Evolutionary conservation across 2,797 vertebrate species (phyloP).

Genomic region (Ciconia nigra): DNA sequence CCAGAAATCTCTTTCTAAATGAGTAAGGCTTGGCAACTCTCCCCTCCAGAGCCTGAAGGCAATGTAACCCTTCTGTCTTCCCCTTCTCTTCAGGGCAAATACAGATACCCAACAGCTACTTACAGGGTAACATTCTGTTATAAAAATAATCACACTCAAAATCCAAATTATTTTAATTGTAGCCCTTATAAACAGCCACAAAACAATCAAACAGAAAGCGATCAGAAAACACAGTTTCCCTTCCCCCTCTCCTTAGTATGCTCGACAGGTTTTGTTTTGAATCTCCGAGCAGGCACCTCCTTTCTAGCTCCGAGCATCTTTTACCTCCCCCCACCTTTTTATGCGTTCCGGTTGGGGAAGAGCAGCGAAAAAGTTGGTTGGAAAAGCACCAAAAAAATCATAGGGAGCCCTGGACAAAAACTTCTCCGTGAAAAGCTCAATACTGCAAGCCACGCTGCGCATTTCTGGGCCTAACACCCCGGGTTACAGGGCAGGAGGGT

Average conservation of each 20-base stretch:
- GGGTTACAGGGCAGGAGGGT: background rate
- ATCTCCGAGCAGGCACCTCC: background rate
- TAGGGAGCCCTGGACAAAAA: background rate
- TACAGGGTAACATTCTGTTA: background rate
- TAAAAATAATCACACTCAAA: background rate
- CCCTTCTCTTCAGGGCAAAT: background rate
- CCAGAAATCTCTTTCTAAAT: conserved; percentile 19
- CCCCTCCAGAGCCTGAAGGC: background rate
- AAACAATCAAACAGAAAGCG: background rate
- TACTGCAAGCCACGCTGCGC: background rate
- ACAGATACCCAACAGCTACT: background rate
- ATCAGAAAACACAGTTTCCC: background rate
- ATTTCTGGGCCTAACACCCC: background rate
- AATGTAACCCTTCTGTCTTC: background rate
- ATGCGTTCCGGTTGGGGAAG: background rate
- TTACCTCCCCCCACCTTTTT: background rate
- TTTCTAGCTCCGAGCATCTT: background rate
- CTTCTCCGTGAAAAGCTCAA: background rate
- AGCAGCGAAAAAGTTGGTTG: background rate
- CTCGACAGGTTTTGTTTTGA: background rate
- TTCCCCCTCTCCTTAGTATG: background rate
- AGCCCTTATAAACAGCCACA: background rate
- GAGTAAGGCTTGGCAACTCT: conserved; percentile 4
- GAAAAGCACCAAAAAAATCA: background rate
- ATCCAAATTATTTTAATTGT: conserved; percentile 3